Evolutionary conservation across 1,140 invertebrate species (phyloP).

Genomic region (Marisa cornuarietis): DNA sequence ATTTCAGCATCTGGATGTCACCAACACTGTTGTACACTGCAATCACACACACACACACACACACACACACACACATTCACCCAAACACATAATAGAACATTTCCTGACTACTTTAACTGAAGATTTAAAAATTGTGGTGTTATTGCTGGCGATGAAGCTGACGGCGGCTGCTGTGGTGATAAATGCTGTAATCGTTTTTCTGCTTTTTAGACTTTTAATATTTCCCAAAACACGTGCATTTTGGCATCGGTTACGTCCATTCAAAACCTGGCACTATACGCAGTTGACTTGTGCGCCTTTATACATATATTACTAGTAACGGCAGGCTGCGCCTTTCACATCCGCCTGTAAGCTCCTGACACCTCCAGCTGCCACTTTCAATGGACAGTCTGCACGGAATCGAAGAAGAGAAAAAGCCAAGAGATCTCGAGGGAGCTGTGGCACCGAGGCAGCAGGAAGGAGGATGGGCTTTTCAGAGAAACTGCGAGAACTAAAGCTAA

Average conservation of each 20-base stretch:
- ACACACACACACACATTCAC: constrained; percentile 4
- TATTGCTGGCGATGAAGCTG: neutral
- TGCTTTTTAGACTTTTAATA: neutral
- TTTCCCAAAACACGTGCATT: neutral
- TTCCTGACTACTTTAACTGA: neutral
- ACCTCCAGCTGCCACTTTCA: no score
- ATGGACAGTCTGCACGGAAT: no score
- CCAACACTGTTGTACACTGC: neutral
- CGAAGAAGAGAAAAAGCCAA: no score
- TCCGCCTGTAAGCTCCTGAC: no score
- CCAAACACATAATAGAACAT: neutral
- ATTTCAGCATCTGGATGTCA: neutral
- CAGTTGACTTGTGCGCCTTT: neutral
- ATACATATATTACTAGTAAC: no score
- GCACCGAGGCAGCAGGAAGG: no score
- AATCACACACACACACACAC: constrained; percentile 1
- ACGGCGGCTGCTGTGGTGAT: neutral
- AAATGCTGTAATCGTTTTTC: neutral
- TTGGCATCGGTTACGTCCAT: no score
- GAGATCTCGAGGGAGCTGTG: no score
- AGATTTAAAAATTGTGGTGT: neutral
- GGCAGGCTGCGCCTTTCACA: no score
- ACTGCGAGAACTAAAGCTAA: no score
- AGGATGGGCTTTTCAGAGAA: no score
- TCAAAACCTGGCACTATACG: no score